Base-by-base conservation (phyloP, 2,113 vertebrate species). In the Shinisaurus crocodilurus region DNA sequence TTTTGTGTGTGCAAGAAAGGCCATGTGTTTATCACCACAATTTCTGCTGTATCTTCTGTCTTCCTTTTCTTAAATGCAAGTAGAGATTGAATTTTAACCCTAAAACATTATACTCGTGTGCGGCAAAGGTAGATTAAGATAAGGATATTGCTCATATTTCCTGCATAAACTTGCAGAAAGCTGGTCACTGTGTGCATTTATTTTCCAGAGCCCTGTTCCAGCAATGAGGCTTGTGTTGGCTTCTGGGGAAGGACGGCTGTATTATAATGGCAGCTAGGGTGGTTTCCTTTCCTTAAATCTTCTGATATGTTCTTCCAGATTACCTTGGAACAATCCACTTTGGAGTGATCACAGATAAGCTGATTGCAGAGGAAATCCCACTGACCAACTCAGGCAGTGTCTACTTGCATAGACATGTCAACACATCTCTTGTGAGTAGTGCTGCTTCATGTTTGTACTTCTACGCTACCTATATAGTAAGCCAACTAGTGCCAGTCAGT, bases 331-430 rank as follows among this genome's bases (percentile, higher is more conserved):
- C 96, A 18, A 90, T 99, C n/a, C 98, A 97, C 88, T 99, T 99
- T 81, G 99, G 98, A 67, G 98, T 99, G 92, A 98, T 99, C 94
- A 99, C 99, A 0, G 97, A 97, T 95, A 97, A 91, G 90, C 96
- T 90, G 18, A 97, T 99, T 92, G 99, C 99, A 15, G 96, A 97
- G 93, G 97, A 97, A 92, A 97, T 99, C 90, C 98, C 98, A 0
- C 91, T 99, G 88, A 95, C 88, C 83, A 97, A 96, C 60, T 97
- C 99, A 32, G 98, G 98, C 96, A 98, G 97, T 0, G 96, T 99
- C 93, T 99, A 99, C 95, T 96, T 99, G 94, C 98, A 99, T 95
- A 98, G 99, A 89, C 98, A 97, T 87, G 97, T 98, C 92, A 99
- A 99, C 97, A 96, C 97, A 48, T 99, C 99, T 80, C 97, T 99